Conservation (phyloP, 2,888 invertebrate genomes). For the Acanthosepion pharaonis region DNA sequence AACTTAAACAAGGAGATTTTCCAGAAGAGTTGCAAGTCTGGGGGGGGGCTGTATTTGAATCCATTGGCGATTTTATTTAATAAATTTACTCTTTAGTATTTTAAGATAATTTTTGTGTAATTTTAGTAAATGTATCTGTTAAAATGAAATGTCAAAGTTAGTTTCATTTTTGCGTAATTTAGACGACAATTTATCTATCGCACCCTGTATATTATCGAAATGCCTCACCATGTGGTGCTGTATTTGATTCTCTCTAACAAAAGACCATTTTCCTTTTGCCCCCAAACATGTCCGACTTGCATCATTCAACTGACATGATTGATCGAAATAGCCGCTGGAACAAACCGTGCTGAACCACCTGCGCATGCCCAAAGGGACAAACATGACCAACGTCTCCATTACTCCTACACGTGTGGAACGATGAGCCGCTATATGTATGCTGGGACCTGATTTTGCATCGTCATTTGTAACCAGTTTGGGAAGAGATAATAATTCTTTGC, state of each 20-base stretch:
- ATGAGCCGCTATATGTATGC: background rate
- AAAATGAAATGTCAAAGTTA: too few relatives aligned
- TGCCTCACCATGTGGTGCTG: background rate
- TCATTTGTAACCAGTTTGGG: background rate
- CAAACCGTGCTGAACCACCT: constrained; percentile 33
- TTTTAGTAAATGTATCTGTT: too few relatives aligned
- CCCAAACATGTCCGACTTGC: background rate
- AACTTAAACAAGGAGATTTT: too few relatives aligned
- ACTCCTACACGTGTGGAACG: background rate
- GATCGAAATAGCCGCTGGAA: background rate
- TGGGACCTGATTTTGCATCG: background rate
- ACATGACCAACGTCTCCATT: background rate
- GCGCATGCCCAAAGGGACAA: constrained; percentile 17
- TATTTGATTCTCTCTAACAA: background rate
- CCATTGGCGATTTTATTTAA: too few relatives aligned
- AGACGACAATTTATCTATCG: too few relatives aligned
- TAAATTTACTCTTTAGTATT: too few relatives aligned
- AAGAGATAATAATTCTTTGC: background rate
- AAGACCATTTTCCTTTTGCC: background rate
- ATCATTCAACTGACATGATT: background rate
- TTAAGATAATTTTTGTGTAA: too few relatives aligned
- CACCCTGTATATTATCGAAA: background rate
- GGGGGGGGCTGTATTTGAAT: too few relatives aligned
- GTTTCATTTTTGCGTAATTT: too few relatives aligned
- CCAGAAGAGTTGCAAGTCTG: too few relatives aligned